Conservation (phyloP, 2,888 invertebrate genomes). For the Teleogryllus oceanicus region DNA sequence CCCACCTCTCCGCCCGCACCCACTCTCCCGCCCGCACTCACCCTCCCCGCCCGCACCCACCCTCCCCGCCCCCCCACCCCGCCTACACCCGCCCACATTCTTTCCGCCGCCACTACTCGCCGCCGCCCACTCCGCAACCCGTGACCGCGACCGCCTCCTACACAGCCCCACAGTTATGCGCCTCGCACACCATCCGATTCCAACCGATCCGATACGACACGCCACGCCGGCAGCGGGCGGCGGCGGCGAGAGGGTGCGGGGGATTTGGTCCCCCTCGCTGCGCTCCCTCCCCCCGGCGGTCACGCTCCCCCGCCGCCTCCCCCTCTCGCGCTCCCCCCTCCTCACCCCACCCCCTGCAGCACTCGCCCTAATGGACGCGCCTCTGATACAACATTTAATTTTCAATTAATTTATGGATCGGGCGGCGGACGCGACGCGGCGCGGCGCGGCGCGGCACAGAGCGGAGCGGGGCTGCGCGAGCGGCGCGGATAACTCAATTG, state of each 20-base stretch:
- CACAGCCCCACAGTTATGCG: not conserved
- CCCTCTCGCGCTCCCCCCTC: not conserved
- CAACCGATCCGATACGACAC: not conserved
- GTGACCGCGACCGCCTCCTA: too few species aligned
- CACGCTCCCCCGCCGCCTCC: not conserved
- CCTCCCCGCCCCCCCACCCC: too few species aligned
- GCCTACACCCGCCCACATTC: too few species aligned
- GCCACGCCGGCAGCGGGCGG: not conserved
- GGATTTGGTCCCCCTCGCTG: too few species aligned
- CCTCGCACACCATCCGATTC: not conserved
- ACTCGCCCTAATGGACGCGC: constrained; percentile 18
- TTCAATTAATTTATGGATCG: constrained; percentile 32
- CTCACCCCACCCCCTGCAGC: not conserved
- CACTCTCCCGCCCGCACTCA: too few species aligned
- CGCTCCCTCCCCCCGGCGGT: too few species aligned
- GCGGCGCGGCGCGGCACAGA: too few species aligned
- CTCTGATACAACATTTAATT: constrained; percentile 28
- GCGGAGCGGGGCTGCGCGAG: not conserved
- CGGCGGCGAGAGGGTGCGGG: not conserved
- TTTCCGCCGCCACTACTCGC: too few species aligned
- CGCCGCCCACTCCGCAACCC: too few species aligned
- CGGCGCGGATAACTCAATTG: constrained; percentile 1
- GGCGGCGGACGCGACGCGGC: not conserved
- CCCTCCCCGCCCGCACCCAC: too few species aligned
- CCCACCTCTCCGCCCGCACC: too few species aligned